phyloP scores from a whole-genome alignment of 2,888 invertebrate species.

The Nephrotoma appendiculata region DNA sequence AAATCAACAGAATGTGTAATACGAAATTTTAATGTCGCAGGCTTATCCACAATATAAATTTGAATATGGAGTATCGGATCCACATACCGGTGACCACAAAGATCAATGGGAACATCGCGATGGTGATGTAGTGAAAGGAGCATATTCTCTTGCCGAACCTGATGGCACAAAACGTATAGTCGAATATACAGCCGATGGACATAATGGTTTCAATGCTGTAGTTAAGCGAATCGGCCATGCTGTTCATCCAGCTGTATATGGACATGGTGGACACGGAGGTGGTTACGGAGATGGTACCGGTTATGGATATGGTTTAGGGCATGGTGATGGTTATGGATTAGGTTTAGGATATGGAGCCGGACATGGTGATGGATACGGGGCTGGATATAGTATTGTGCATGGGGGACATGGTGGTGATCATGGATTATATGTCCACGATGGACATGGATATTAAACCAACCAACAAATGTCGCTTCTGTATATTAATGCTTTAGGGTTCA shows the following conservation, averaged over 20 bases:
- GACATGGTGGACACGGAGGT: conserved; percentile 3
- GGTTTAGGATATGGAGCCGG: conserved; percentile 4
- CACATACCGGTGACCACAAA: conserved; percentile 23
- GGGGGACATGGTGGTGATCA: neutral
- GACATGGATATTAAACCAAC: neutral
- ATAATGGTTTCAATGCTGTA: conserved; percentile 23
- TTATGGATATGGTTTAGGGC: neutral
- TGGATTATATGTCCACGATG: neutral
- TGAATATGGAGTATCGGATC: conserved; percentile 21
- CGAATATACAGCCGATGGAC: conserved; percentile 23
- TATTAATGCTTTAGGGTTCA: neutral
- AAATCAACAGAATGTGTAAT: neutral
- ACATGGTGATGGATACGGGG: neutral
- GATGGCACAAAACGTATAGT: conserved; percentile 26
- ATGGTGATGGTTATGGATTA: neutral
- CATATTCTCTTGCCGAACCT: conserved; percentile 25
- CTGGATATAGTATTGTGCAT: neutral
- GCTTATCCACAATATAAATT: conserved; percentile 20
- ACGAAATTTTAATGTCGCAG: conserved; percentile 5
- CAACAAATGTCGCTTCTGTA: neutral
- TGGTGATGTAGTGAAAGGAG: conserved; percentile 28
- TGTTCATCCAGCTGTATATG: conserved; percentile 10
- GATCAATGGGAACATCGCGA: conserved; percentile 27
- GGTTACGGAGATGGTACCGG: conserved; percentile 4
- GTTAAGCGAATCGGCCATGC: conserved; percentile 21